These are phyloP conservation scores for Butastur rufipennis DNA, from an alignment of 2,113 vertebrate species.

Conservation along the genomic window DNA sequence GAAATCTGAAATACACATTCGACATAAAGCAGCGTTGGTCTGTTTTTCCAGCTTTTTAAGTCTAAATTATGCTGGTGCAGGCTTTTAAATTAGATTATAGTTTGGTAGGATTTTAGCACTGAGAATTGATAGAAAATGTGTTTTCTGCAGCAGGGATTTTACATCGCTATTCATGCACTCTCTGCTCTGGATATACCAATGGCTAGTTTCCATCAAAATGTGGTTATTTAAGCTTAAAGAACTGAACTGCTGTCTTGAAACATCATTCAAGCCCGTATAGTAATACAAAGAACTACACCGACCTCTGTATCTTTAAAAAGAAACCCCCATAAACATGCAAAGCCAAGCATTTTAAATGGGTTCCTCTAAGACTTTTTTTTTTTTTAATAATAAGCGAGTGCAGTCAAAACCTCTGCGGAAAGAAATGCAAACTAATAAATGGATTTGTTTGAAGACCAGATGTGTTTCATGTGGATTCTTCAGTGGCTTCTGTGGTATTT, in stretches of 20 bases:
- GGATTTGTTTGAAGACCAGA: slow-evolving; percentile 46
- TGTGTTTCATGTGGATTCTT: slow-evolving; percentile 54
- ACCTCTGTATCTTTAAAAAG: neutral
- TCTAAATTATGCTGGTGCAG: no score
- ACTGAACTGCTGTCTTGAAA: neutral
- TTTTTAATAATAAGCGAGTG: neutral
- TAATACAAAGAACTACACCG: neutral
- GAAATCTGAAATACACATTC: neutral
- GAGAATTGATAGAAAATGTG: neutral
- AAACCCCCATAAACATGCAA: neutral
- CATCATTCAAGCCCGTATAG: neutral
- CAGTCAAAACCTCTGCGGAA: slow-evolving; percentile 4
- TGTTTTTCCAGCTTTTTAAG: neutral
- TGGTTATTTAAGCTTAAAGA: neutral
- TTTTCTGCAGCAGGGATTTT: neutral
- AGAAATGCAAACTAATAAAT: slow-evolving; percentile 50
- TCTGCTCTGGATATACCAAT: neutral
- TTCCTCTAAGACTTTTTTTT: neutral
- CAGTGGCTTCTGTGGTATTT: slow-evolving; percentile 63
- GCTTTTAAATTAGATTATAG: neutral
- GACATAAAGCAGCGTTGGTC: no score
- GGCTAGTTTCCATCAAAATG: neutral
- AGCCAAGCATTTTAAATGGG: neutral
- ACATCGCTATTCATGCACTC: fast-evolving
- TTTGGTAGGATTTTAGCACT: neutral